Evolutionary conservation across 2,888 invertebrate species (phyloP), one percentile per base, ranked within the genome.

Genomic region (Drosophila neutralis): DNA sequence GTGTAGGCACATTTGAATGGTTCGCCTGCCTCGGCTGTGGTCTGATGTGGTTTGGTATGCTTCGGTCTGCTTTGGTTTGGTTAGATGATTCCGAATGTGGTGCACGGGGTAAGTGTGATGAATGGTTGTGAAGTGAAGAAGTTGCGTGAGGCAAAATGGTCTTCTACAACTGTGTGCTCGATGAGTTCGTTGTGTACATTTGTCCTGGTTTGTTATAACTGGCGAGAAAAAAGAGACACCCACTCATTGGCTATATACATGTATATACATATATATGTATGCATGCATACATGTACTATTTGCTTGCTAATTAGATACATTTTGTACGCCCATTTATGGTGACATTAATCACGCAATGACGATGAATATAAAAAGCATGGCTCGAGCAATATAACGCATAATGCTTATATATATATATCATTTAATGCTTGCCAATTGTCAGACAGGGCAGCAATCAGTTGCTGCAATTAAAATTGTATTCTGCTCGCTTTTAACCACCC

Each of bases 1-100:
- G 83, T 82, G 83, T 83, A 87, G 83, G 88, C 90, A 90, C 79
- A 78, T 90, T 87, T 87, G 69, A 79, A 80, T 79, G 73, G 65
- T 49, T 45, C 24, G 45, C 45, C 45, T 45, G 45, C 24, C 45
- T 24, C 45, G 45, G 15, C 45, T 73, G 62, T 82, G 69, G 62
- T 45, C 45, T 56, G 54, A 54, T 63, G 21, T 71, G 24, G 45
- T 15, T 45, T 45, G 45, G 45, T 45, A 24, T 45, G 24, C 45
- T 24, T 45, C 15, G 45, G 24, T 45, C 45, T 24, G 21, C 45
- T 73, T 59, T 75, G 64, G 61, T 45, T 5, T 15, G 59, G 4
- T 10, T 29, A 15, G 15, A 15, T 15, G 21, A 45, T 45, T 24
- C 45, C 15, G 7, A 24, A 45, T 15, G 8, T 45, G 59, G 53